A percentile compares a stretch with the other conserved stretches of the same genome.
phyloP scores from a whole-genome alignment of 2,113 vertebrate genomes.

The Eidolon helvum region DNA sequence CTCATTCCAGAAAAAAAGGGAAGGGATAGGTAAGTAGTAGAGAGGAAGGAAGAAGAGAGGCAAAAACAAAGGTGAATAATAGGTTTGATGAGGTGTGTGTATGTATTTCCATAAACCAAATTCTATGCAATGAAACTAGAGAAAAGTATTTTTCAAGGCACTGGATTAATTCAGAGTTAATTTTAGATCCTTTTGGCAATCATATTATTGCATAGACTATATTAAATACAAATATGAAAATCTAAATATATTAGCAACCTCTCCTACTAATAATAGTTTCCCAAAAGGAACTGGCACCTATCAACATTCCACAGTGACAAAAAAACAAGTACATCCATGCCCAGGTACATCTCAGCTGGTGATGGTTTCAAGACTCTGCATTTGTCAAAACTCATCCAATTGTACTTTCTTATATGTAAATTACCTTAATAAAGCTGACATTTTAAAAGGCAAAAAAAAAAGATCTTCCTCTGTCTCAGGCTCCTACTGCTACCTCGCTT shows the following conservation, averaged over 20 bases:
- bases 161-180: background rate
- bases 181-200: background rate
- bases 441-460: too few relatives aligned
- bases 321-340: background rate
- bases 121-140: background rate
- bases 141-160: background rate
- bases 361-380: too few relatives aligned
- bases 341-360: too few relatives aligned
- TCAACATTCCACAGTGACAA: background rate
- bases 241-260: slow-evolving; percentile 21
- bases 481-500: too few relatives aligned
- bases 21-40: background rate
- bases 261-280: background rate
- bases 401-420: too few relatives aligned
- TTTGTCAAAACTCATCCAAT: too few relatives aligned
- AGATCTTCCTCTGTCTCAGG: too few relatives aligned
- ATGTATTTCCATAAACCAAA: background rate
- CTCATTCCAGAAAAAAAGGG: background rate
- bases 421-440: too few relatives aligned
- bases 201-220: background rate
- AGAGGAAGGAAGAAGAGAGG: background rate
- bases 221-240: background rate
- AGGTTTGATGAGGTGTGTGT: background rate
- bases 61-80: background rate
- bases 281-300: background rate